Base-by-base conservation (phyloP, 2,888 invertebrate genomes). In the Pteria penguin region DNA sequence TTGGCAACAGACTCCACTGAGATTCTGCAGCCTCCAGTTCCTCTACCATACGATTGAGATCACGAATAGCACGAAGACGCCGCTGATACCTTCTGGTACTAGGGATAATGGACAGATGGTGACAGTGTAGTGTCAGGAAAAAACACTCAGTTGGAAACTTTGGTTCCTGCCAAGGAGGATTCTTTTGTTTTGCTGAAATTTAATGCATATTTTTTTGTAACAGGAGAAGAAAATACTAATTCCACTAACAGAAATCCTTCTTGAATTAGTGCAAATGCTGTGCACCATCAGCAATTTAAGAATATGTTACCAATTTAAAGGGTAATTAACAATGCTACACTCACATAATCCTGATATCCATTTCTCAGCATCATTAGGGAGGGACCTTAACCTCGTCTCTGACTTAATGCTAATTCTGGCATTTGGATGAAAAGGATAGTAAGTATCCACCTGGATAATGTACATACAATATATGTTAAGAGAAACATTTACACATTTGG, bases 81-180 rank as follows among this genome's bases (percentile, higher is more conserved):
- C 96, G 94, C 84, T 95, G 95, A 90, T 96, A 96, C 82, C 97
- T 96, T 88, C 97, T 96, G 65, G 97, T 94, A 2, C 97, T 96
- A 0, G 99, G 98, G 83, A 98, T 94, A 71, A 98, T 94, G 8
- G 97, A 96, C 75, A 98, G 94, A 91, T 98, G 98, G 92, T 98
- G 97, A 92, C 96, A 96, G 92, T 98, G 97, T 55, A 98, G 94
- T 0, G 98, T 98, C 62, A 99, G 94, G 93, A 98, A 98, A 97
- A 98, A 99, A 91, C 98, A 99, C 85, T 97, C 96, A 0, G 98
- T 98, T 81, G 97, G 96, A 93, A 99, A 99, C 89, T 97, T 98
- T 2, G 96, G 95, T 69, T 96, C 95, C 11, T 94, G 94, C 95
- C 96, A 96, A 63, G 82, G 80, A 24, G 79, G 80, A 2, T 32